Base-by-base conservation (phyloP, 2,797 vertebrate genomes). In the Diplodus puntazzo region DNA sequence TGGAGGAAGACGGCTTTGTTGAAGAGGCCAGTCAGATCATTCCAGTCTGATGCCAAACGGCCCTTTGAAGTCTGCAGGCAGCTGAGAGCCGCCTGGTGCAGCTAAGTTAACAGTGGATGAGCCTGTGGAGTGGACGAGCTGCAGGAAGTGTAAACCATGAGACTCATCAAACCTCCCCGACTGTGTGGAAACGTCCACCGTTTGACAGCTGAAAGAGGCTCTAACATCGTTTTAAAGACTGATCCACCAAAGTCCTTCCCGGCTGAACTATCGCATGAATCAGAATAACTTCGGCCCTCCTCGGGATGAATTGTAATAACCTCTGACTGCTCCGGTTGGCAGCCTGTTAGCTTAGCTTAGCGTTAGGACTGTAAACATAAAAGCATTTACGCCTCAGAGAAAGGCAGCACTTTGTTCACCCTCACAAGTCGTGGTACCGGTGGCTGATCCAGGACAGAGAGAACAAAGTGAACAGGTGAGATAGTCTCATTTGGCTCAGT, bases 401-500 rank as follows among this genome's bases (percentile, higher is more conserved):
- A 34, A 34, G 8, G 34, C 34, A 9, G 34, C 8, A 34, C 34
- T 9, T 34, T 27, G 1, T 34, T 34, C 34, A 34, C 1, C 5
- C 6, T 7, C 6, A 34, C 30, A 34, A 7, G 30, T 1, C 34
- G 7, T 34, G 34, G 34, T 34, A 34, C 34, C 50, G 3, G 20
- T 34, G 48, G 54, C 57, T 64, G 68, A 65, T 81, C 39, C 50
- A 16, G 79, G 46, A 81, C 59, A 45, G 68, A 82, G 61, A 78
- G 79, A 85, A 87, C 71, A 84, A 67, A 79, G 79, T 45, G 76
- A 90, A 83, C 88, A 92, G 86, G 89, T 90, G 88, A 89, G 90
- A 83, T 72, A 57, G 79, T 86, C 90, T 86, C 84, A 62, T 79
- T 86, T 87, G 82, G 84, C 87, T 82, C 80, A 45, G 53, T 89